Conservation (phyloP, 37 sponge, comb jelly and placozoan genomes). For the Bolinopsis microptera region DNA sequence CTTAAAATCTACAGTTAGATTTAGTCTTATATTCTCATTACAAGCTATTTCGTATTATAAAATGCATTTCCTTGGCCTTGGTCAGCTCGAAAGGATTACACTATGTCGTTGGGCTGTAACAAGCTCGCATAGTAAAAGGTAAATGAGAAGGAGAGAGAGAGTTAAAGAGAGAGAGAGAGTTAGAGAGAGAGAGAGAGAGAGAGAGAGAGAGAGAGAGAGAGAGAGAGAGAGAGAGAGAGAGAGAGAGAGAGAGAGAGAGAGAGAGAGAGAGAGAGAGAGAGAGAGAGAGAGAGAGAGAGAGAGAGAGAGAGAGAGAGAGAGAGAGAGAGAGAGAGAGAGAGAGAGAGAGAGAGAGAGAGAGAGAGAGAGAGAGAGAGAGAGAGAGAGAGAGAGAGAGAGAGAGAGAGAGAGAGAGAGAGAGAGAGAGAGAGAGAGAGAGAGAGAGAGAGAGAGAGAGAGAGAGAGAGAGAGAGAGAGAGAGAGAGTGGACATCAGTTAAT, state of each 20-base stretch:
- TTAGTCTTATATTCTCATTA: background rate
- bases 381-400: background rate
- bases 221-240: background rate
- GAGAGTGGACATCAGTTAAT: background rate
- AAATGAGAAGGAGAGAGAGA: background rate
- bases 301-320: background rate
- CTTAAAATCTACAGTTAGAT: background rate
- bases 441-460: too few relatives aligned
- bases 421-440: too few relatives aligned
- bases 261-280: background rate
- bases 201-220: slow-evolving; percentile 44
- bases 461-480: too few relatives aligned
- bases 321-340: background rate
- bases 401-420: background rate
- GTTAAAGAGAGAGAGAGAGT: background rate
- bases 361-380: background rate
- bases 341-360: background rate
- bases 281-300: background rate
- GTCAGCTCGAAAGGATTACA: background rate
- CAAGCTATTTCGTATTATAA: too few relatives aligned
- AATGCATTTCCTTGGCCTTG: too few relatives aligned
- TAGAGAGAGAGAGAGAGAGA: slow-evolving; percentile 36
- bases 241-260: background rate
- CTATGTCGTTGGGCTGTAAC: background rate
- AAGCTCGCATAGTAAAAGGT: background rate